Evolutionary conservation across 23 tunicate genomes (phyloP), one percentile per base, ranked within the genome.

Genomic region (Aplidium turbinatum): DNA sequence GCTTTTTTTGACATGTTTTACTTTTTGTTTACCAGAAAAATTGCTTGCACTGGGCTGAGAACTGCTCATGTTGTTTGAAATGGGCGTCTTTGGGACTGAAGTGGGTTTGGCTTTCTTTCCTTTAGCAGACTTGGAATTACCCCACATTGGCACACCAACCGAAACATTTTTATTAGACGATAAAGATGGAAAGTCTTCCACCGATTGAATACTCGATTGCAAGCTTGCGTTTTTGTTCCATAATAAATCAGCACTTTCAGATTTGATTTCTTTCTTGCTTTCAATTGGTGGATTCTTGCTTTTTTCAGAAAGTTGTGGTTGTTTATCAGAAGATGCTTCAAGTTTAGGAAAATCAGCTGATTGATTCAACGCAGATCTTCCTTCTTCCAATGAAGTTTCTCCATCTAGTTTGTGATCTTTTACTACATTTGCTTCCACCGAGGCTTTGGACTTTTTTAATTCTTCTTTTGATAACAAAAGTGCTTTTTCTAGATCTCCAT

Each of bases 381-480:
- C n/a, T n/a, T n/a, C n/a, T n/a, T n/a, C n/a, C n/a, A n/a, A n/a
- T n/a, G n/a, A n/a, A n/a, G 54, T 26, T 47, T 46, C 31, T 29
- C 31, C 40, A 4, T 30, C 22, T 42, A 42, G 32, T 13, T 27
- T 2, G 0, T 18, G 31, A 31, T 7, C 60, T 60, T 61, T 42
- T 11, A 6, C 36, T 55, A 54, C 57, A 33, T 54, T 73, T 73
- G 26, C 65, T 18, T 18, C 48, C 47, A 1, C 31, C 31, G 22
- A 45, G 72, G 50, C 50, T 76, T 25, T 46, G n/a, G 67, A 2
- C 22, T 78, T 63, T 31, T 78, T 42, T 16, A n/a, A 28, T 28
- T 86, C 85, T 42, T 68, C 38, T 38, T 52, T 34, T 4, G 93
- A 72, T 45, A 86, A n/a, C 19, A 76, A 80, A 70, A 42, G 72